Evolutionary conservation across 2,797 vertebrate species (phyloP).

Genomic region (Neomorphus geoffroyi): DNA sequence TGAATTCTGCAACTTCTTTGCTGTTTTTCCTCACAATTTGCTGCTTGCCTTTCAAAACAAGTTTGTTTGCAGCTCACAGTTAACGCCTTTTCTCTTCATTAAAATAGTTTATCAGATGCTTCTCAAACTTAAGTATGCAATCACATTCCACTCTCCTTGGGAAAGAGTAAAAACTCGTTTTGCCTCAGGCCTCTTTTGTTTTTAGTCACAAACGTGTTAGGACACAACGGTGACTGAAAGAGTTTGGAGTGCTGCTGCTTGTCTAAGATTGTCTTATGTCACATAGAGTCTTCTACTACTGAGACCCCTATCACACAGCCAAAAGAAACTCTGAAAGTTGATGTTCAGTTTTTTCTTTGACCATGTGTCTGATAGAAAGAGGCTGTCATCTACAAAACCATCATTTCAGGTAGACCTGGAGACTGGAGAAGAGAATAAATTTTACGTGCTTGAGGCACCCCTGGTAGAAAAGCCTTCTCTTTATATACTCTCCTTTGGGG

Average conservation of each 20-base stretch:
- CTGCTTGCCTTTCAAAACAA: slow-evolving; percentile 1
- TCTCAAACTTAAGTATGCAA: background rate
- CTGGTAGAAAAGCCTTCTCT: background rate
- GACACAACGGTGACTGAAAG: background rate
- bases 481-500: background rate
- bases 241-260: background rate
- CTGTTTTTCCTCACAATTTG: background rate
- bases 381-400: background rate
- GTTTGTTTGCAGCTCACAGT: slow-evolving; percentile 3
- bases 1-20: background rate
- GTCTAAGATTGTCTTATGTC: background rate
- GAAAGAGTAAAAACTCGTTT: background rate
- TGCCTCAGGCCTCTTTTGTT: background rate
- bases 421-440: background rate
- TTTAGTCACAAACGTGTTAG: background rate
- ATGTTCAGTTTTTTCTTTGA: background rate
- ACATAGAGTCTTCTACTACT: background rate
- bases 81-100: background rate
- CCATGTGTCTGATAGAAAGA: background rate
- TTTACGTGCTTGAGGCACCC: background rate
- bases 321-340: background rate
- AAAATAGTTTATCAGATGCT: background rate
- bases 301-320: background rate
- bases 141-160: background rate
- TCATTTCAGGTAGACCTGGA: background rate